phyloP scores from a whole-genome alignment of 2,113 vertebrate genomes.

The Sigmodon hispidus region DNA sequence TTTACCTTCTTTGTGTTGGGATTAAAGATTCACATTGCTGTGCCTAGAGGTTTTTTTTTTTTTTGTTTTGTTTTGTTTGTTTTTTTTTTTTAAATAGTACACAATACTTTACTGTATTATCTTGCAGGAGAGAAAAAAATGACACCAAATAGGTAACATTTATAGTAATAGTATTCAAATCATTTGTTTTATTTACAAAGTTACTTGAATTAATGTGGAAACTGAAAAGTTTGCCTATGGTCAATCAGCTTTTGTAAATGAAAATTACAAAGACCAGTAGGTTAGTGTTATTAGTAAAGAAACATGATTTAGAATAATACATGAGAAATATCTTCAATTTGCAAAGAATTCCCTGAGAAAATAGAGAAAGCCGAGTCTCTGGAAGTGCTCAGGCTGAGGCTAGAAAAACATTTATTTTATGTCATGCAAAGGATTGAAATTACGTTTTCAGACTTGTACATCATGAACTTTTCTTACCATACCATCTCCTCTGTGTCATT shows the following conservation, averaged over 20 bases:
- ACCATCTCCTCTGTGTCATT: neutral
- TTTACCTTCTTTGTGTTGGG: neutral
- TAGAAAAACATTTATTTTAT: neutral
- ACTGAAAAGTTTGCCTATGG: too few relatives aligned
- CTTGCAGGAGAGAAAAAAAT: neutral
- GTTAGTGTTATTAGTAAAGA: neutral
- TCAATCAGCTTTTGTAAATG: neutral
- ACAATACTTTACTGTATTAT: neutral
- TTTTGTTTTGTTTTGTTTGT: too few relatives aligned
- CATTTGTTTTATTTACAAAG: neutral
- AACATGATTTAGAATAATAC: constrained; percentile 24
- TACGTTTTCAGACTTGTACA: neutral
- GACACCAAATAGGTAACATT: neutral
- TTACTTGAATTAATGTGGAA: constrained; percentile 15
- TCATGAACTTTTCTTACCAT: neutral
- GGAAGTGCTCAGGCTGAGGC: neutral
- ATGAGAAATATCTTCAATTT: constrained; percentile 43
- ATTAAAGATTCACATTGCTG: too few relatives aligned
- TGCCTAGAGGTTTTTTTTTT: too few relatives aligned
- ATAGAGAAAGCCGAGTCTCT: constrained; percentile 25
- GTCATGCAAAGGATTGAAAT: neutral
- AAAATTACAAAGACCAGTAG: neutral
- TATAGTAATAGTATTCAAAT: neutral
- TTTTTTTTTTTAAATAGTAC: neutral
- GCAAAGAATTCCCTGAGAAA: constrained; percentile 45